Base-by-base conservation (phyloP, 2,888 invertebrate genomes). In the Tipula confusa region DNA sequence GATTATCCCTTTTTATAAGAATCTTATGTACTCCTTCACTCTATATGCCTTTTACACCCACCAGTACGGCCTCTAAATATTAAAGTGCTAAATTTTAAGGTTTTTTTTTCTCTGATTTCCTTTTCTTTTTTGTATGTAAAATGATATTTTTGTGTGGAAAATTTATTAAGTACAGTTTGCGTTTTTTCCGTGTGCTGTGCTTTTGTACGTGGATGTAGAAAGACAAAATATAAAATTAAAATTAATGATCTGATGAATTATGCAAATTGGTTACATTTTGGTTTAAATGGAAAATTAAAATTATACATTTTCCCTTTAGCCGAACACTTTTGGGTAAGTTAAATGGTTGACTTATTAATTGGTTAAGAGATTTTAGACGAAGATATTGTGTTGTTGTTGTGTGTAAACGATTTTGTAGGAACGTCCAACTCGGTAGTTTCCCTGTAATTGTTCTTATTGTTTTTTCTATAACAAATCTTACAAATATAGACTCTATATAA, bases 271-370 rank as follows among this genome's bases (percentile, higher is more conserved):
- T 64, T 64, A 64, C 18, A 24, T 64, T 24, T 64, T 64, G 24
- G 18, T 38, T 3, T 38, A 38, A 38, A 9, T n/a, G 64, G 24
- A 64, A 64, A 64, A 64, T 64, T 64, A 24, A 64, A 64, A 64
- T 64, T 64, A 64, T 7, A 24, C 24, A 24, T 64, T 64, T n/a
- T 64, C 24, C 9, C 1, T 64, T 64, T 64, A 24, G 1, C 18
- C 9, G 64, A 24, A 9, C 24, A 24, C 64, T 18, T 64, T 64
- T 64, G 24, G 24, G 64, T 9, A 64, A 64, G 64, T 64, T 64
- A 64, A 64, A 64, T 64, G 64, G 64, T 64, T 64, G 24, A 24
- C 64, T 64, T 64, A 64, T 64, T 64, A 64, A 64, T 64, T 64
- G 24, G 13, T 38, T 31, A 64, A 64, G 9, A 11, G 64, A 64